A percentile compares a stretch with the other conserved stretches of the same genome.
phyloP scores from a whole-genome alignment of 2,888 invertebrate genomes.

The Leucozona laternaria region DNA sequence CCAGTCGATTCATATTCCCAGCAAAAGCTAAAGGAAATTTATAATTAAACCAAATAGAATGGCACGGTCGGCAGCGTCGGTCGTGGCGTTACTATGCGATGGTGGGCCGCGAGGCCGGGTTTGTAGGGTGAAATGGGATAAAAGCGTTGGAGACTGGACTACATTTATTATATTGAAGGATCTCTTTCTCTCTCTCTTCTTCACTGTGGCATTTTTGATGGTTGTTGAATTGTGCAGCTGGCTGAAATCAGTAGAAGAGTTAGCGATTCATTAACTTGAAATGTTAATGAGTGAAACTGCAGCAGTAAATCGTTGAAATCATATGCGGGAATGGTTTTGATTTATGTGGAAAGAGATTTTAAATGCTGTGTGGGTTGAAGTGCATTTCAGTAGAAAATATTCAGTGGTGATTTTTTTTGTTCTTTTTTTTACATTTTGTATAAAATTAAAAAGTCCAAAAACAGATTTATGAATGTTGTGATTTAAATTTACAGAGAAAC shows the following conservation, averaged over 20 bases:
- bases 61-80: too few relatives aligned
- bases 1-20: slow-evolving; percentile 37
- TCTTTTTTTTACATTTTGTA: not conserved
- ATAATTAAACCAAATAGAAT: slow-evolving; percentile 41
- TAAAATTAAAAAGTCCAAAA: slow-evolving; percentile 5
- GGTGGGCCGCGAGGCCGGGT: not conserved
- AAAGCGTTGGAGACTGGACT: slow-evolving; percentile 2
- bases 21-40: slow-evolving; percentile 39
- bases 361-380: slow-evolving; percentile 25
- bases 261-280: slow-evolving; percentile 52
- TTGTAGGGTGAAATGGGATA: not conserved
- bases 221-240: slow-evolving; percentile 35
- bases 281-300: slow-evolving; percentile 53
- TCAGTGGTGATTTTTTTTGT: not conserved
- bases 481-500: slow-evolving; percentile 16
- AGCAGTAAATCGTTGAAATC: slow-evolving; percentile 43
- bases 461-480: slow-evolving; percentile 16
- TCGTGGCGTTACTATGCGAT: not conserved
- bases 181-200: not conserved
- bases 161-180: slow-evolving; percentile 24
- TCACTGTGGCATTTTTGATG: too few relatives aligned
- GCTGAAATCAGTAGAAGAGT: slow-evolving; percentile 24
- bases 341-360: slow-evolving; percentile 30
- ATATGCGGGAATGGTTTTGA: slow-evolving; percentile 42
- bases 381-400: slow-evolving; percentile 3